Base-by-base conservation (phyloP, 2,113 vertebrate species). In the Prinia subflava region DNA sequence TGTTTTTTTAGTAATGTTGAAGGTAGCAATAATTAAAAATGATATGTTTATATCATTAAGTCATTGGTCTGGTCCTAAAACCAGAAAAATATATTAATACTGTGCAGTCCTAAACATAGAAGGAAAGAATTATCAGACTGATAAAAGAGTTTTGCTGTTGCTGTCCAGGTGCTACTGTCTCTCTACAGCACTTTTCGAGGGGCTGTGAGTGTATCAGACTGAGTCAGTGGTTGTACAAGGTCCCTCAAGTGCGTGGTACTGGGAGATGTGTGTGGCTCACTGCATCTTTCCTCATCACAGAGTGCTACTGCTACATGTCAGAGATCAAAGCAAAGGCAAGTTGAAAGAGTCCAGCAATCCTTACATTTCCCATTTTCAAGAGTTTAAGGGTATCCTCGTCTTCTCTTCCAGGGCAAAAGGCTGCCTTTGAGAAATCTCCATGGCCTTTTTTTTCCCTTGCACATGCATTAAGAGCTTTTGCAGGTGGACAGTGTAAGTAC, bases 211-310 rank as follows among this genome's bases (percentile, higher is more conserved):
- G 2, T 41, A 30, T 52, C 11, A 11, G 19, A 14, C 5, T 13
- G 17, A 52, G 24, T 30, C 15, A 68, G 49, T 6, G 47, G 53
- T 2, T 2, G 2, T 47, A 35, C 27, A 35, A 18, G 2, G 15
- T 73, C 30, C 41, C 57, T 33, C 1, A 4, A 60, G 23, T 9
- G 10, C 7, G 1, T 1, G 18, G 14, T 42, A 1, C 31, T 37
- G 37, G 33, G 24, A 49, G 27, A 15, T 14, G 31, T 25, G 8
- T 17, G 41, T 13, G 30, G 4, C 31, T 83, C 62, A 22, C 31
- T 6, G 0, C 41, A 2, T 14, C 35, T 17, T 39, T 60, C 24
- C 22, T 64, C 59, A 47, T 52, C 2, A 1, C 3, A 13, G 46
- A 42, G 9, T 27, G 8, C 67, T 67, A 15, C 13, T 21, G 33